Percentiles rank a stretch among this genome's conserved stretches.
Conservation (phyloP, 2,113 vertebrate species). For the Hemicordylus capensis region DNA sequence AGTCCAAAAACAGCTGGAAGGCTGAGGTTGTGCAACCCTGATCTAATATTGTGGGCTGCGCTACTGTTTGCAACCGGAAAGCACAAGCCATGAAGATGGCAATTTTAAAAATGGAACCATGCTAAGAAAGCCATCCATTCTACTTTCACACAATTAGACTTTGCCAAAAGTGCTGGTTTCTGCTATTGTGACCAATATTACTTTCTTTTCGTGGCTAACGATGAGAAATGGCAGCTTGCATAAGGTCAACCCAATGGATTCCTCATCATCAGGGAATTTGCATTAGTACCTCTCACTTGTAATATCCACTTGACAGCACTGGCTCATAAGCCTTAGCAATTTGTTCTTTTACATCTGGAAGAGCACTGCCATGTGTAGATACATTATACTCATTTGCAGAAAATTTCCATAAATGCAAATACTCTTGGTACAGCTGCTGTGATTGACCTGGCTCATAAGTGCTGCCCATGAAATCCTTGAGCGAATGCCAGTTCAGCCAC, state of each 20-base stretch:
- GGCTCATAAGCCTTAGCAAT: neutral
- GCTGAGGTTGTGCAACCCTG: no score
- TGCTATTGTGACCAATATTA: constrained; percentile 6
- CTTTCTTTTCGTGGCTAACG: neutral
- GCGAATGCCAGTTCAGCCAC: neutral
- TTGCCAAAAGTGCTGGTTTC: constrained; percentile 65
- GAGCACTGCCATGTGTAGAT: neutral
- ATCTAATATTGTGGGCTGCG: constrained; percentile 70
- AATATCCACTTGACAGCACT: neutral
- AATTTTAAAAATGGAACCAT: constrained; percentile 77
- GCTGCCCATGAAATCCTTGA: neutral
- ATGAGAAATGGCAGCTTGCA: neutral
- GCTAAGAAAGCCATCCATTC: constrained; percentile 58
- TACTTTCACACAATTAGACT: constrained; percentile 68
- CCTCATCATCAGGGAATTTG: neutral
- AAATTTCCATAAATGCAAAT: constrained; percentile 24
- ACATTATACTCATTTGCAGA: neutral
- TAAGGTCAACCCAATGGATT: neutral
- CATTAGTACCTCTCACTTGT: neutral
- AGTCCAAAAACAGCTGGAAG: no score
- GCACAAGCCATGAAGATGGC: constrained; percentile 76
- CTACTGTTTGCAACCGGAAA: constrained; percentile 74
- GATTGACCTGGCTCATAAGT: neutral
- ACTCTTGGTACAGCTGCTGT: neutral
- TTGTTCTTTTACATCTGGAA: neutral